Base-by-base conservation (phyloP, 2,797 vertebrate species). In the Hephaestus fuliginosus region DNA sequence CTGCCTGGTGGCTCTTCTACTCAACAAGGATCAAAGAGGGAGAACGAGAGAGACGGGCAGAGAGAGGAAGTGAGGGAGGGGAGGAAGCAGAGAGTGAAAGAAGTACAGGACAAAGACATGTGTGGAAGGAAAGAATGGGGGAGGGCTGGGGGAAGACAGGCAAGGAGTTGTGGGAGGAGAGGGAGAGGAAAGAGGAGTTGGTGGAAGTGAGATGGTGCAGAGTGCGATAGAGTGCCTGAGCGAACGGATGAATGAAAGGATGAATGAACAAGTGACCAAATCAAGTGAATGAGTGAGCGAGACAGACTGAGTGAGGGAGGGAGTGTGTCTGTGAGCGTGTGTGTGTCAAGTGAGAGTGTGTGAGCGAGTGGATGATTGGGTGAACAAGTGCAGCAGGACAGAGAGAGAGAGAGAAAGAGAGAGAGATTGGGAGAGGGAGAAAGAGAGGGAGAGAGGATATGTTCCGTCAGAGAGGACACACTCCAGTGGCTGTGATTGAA, bases 401-500 rank as follows among this genome's bases (percentile, higher is more conserved):
- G 84, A 86, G 74, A 65, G 69, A 56, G 71, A 18, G 71, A 30
- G 66, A 62, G 76, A 74, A 60, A 64, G 60, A 56, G 77, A 51
- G 72, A 17, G 70, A 62, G 60, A 76, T 74, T 71, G 83, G 64
- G 63, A 51, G 77, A 61, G 66, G 63, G 86, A 66, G 79, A 78
- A 69, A 78, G 67, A 58, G 62, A 73, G 76, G 57, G 86, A 85
- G 86, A 87, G 91, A 80, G 89, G 90, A 93, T 94, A 91, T 93
- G 91, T 92, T 93, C 88, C 80, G 89, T 93, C 90, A 93, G 91
- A 93, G 90, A 92, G 94, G 92, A 95, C 93, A 94, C 92, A 93
- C 93, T 95, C 92, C 91, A 93, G 81, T 91, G 92, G 89, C 91
- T 92, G 90, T 93, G 92, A 95, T 93, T 94, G 93, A 94, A 94